Evolutionary conservation across 2,888 invertebrate species (phyloP), one percentile per base, ranked within the genome.

Genomic region (Drosophila subquinaria): DNA sequence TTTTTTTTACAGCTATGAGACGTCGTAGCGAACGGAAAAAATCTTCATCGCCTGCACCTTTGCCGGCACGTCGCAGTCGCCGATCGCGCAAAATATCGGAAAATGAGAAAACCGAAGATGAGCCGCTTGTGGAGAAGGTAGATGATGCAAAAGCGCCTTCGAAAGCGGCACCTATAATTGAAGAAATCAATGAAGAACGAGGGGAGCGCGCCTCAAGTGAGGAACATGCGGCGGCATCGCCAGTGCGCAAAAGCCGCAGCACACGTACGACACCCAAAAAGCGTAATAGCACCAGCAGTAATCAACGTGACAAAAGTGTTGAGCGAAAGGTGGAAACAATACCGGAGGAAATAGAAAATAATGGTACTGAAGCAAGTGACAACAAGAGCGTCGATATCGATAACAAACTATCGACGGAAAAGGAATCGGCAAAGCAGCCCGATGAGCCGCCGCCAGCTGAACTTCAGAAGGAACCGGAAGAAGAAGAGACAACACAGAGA

Each of bases 21-120:
- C 95, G 96, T 82, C 96, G 96, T 93, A 96, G 94, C 93, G 95
- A 94, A 91, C 94, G 94, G 90, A 95, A 95, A 91, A 95, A 96
- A 92, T 92, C 94, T 61, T 79, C 94, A 88, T 94, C 95, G 51
- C 95, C 95, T 45, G 95, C 96, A 74, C 92, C 92, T 53, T 73
- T 90, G 78, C 88, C 89, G 88, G 79, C 81, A 61, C 91, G 92
- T 23, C 76, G 91, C 11, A 89, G 83, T 66, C 89, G 91, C 15
- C 86, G 92, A 55, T 89, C 90, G 35, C 88, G 83, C 11, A 88
- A 88, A 71, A 59, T 86, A 38, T 85, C 87, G n/a, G 84, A 91
- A 62, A 80, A 66, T 72, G 84, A 90, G 30, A 91, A 88, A 74
- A 76, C 60, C 45, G 82, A 81, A 30, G 85, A 85, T 17, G 75